phyloP scores from a whole-genome alignment of 2,797 vertebrate genomes.

The Miichthys miiuy region DNA sequence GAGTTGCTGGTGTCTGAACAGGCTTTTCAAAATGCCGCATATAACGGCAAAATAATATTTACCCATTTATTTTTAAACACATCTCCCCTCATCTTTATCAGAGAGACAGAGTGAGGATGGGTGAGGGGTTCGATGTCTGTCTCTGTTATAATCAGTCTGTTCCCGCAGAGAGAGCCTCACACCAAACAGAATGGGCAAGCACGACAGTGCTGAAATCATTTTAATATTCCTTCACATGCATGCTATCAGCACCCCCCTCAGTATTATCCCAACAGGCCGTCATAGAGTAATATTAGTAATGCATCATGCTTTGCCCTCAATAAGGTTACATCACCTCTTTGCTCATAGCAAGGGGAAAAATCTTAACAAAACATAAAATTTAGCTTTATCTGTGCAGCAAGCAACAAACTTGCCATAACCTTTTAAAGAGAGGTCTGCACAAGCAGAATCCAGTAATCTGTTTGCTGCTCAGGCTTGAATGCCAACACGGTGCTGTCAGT shows the following conservation, averaged over 20 bases:
- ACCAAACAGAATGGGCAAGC: conserved; percentile 58
- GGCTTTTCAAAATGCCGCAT: conserved; percentile 46
- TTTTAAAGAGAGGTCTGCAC: background rate
- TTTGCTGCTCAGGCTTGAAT: background rate
- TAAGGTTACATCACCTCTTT: conserved; percentile 16
- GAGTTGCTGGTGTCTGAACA: conserved; percentile 29
- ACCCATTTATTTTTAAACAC: conserved; percentile 60
- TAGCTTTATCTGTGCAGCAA: background rate
- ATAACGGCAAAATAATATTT: conserved; percentile 58
- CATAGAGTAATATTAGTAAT: background rate
- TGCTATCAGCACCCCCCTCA: conserved; percentile 16
- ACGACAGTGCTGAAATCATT: conserved; percentile 13
- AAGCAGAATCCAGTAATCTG: background rate
- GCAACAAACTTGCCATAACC: background rate
- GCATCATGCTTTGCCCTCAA: background rate
- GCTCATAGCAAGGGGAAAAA: background rate
- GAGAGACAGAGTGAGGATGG: conserved; percentile 18
- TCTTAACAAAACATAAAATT: background rate
- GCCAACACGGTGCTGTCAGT: conserved; percentile 5
- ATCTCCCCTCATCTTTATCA: conserved; percentile 28
- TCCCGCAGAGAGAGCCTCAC: conserved; percentile 27
- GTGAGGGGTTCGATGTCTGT: conserved; percentile 34
- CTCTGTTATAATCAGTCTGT: conserved; percentile 53
- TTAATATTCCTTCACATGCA: conserved; percentile 47
- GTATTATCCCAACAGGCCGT: background rate